Evolutionary conservation across 2,113 vertebrate species (phyloP).

Genomic region (Etia nguti): DNA sequence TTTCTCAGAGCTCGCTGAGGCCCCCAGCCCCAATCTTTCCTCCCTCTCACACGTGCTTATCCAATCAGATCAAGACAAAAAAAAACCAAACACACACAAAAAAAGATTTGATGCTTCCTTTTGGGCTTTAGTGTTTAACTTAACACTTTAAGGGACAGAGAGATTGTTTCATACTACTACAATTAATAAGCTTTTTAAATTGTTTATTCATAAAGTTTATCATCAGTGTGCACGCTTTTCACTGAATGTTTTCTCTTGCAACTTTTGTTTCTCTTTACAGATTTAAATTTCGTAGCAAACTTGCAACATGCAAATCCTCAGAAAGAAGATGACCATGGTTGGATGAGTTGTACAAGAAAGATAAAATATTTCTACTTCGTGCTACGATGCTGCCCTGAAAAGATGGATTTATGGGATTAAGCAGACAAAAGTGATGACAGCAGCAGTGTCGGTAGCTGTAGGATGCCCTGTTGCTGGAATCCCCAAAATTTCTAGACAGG

Average conservation of each 20-base stretch:
- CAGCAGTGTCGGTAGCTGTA: background rate
- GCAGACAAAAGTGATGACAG: background rate
- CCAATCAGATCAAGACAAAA: background rate
- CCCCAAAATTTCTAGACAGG: background rate
- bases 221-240: accelerated
- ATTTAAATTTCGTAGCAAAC: background rate
- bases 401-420: background rate
- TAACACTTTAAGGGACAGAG: background rate
- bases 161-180: accelerated
- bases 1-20: background rate
- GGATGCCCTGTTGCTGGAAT: background rate
- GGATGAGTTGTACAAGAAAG: background rate
- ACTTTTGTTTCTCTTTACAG: accelerated
- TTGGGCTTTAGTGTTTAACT: background rate
- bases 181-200: background rate
- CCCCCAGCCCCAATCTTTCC: background rate
- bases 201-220: background rate
- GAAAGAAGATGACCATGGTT: background rate
- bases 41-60: background rate
- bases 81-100: background rate
- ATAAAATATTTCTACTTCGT: background rate
- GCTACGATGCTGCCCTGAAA: background rate
- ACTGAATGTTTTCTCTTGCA: accelerated
- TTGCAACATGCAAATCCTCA: background rate
- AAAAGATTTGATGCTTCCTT: background rate